These are phyloP conservation scores for Choristoneura rosaceana DNA, from an alignment of 2,888 invertebrate genomes.

Conservation along the genomic window DNA sequence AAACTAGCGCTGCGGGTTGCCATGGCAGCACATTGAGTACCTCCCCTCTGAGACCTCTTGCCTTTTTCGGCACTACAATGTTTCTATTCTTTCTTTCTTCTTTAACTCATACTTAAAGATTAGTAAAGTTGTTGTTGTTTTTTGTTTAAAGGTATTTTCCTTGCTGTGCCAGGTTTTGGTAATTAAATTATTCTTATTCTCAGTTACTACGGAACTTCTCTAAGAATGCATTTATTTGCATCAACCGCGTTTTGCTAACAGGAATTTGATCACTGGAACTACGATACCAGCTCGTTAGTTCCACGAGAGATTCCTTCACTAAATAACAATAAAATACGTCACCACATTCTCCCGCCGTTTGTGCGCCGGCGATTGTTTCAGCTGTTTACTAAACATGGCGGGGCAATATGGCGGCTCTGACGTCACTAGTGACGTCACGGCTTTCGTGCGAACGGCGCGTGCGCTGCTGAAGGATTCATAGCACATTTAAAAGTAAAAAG, in stretches of 20 bases:
- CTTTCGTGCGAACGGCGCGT: conserved; percentile 57
- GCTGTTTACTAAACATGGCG: conserved; percentile 69
- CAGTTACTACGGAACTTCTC: no score
- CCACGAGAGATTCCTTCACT: conserved; percentile 15
- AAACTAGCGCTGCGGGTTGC: no score
- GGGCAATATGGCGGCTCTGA: conserved; percentile 61
- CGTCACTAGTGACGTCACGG: conserved; percentile 65
- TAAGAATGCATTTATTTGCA: no score
- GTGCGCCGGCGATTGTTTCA: conserved; percentile 65
- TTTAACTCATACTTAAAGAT: no score
- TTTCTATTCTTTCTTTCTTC: no score
- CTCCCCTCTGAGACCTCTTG: no score
- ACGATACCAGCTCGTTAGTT: not conserved
- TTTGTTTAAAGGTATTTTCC: no score
- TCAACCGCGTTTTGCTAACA: not conserved
- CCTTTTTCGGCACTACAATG: no score
- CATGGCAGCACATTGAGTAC: no score
- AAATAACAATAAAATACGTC: conserved; percentile 45
- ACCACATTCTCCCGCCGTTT: conserved; percentile 64
- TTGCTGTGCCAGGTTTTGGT: no score
- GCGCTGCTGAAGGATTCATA: conserved; percentile 62
- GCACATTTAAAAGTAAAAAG: conserved; percentile 10
- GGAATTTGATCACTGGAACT: not conserved
- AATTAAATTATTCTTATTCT: no score
- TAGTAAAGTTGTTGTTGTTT: no score